These are phyloP conservation scores for Agrochola lychnidis DNA, from an alignment of 2,888 invertebrate species.

Conservation along the genomic window DNA sequence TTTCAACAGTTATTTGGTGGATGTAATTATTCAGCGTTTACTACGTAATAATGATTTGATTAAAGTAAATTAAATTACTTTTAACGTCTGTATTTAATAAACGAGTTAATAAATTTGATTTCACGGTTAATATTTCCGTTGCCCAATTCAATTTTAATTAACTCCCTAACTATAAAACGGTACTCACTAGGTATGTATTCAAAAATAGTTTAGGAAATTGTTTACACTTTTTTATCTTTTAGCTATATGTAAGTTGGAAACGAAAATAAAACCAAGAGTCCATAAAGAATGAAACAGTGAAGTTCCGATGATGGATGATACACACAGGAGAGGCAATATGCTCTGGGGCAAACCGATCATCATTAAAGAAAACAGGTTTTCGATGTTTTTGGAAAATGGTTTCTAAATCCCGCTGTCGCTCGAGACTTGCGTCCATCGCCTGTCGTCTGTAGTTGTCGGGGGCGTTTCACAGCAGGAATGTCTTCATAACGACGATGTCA, in stretches of 20 bases:
- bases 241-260: background rate
- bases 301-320: background rate
- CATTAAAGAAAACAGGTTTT: background rate
- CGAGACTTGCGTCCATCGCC: background rate
- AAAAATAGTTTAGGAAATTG: background rate
- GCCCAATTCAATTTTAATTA: background rate
- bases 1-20: constrained; percentile 22
- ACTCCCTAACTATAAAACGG: background rate
- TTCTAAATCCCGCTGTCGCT: background rate
- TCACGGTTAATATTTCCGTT: background rate
- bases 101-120: background rate
- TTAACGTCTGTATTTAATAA: constrained; percentile 15
- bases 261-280: background rate
- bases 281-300: background rate
- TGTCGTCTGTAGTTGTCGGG: constrained; percentile 36
- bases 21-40: constrained; percentile 35
- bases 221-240: background rate
- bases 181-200: background rate
- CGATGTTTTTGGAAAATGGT: background rate
- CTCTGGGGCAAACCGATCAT: background rate
- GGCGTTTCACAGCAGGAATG: constrained; percentile 59
- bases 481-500: constrained; percentile 69
- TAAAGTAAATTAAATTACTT: constrained; percentile 20
- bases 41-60: constrained; percentile 11
- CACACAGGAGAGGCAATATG: background rate